Percentiles rank a stretch among this genome's conserved stretches.
These are phyloP conservation scores for Apamea anceps DNA, from an alignment of 2,888 invertebrate species.

Conservation along the genomic window DNA sequence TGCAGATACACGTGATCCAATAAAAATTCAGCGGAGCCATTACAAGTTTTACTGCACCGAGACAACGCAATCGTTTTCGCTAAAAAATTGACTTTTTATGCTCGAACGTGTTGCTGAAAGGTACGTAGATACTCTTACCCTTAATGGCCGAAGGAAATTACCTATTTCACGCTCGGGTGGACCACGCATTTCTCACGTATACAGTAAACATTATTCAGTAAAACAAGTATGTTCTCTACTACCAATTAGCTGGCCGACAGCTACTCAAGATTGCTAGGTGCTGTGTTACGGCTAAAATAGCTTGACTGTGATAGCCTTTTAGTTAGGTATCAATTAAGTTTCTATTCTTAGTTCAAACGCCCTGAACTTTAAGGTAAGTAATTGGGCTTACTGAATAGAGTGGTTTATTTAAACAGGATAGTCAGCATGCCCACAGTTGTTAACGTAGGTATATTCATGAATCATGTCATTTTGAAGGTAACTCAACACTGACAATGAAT, in stretches of 20 bases:
- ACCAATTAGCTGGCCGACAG: slow-evolving; percentile 61
- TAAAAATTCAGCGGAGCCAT: slow-evolving; percentile 63
- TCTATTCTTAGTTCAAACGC: slow-evolving; percentile 17
- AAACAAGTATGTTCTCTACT: slow-evolving; percentile 64
- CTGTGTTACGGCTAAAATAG: slow-evolving; percentile 21
- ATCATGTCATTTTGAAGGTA: background rate
- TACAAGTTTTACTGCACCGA: slow-evolving; percentile 63
- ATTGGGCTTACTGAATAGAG: background rate
- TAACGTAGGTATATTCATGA: background rate
- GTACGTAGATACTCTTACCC: slow-evolving; percentile 67
- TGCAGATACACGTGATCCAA: slow-evolving; percentile 68
- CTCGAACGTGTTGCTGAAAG: slow-evolving; percentile 68
- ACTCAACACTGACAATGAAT: background rate
- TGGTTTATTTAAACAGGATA: slow-evolving; percentile 12
- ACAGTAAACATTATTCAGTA: slow-evolving; percentile 67
- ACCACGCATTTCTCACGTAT: slow-evolving; percentile 73
- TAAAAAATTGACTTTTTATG: slow-evolving; percentile 73
- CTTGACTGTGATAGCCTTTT: slow-evolving; percentile 30
- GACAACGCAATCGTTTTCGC: slow-evolving; percentile 66
- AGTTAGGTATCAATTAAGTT: slow-evolving; percentile 33
- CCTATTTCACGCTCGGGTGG: slow-evolving; percentile 79
- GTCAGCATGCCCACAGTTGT: background rate
- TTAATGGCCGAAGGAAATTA: slow-evolving; percentile 79
- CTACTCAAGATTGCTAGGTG: slow-evolving; percentile 26
- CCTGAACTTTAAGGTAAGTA: slow-evolving; percentile 13